Conservation (phyloP, 2,797 vertebrate species). For the Denticeps clupeoides region DNA sequence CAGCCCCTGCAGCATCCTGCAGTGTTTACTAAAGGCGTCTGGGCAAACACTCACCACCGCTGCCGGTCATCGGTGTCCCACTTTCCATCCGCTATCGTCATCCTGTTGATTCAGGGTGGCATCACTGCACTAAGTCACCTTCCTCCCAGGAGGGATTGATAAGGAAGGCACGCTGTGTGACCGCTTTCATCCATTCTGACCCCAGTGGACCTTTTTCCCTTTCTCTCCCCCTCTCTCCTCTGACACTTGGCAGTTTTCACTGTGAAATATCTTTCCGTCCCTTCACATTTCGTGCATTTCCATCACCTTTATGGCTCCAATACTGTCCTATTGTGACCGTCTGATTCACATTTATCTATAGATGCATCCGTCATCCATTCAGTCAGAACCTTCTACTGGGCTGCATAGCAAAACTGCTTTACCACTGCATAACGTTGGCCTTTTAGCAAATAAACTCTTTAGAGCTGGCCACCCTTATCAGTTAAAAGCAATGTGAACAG, state of each 20-base stretch:
- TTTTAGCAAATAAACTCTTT: too few relatives aligned
- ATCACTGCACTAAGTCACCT: not conserved
- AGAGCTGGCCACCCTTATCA: too few relatives aligned
- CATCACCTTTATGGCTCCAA: too few relatives aligned
- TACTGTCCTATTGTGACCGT: too few relatives aligned
- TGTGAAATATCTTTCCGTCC: too few relatives aligned
- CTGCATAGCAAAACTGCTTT: not conserved
- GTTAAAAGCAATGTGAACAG: too few relatives aligned
- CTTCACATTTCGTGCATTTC: too few relatives aligned
- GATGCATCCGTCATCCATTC: not conserved
- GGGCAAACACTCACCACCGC: not conserved
- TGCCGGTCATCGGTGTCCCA: conserved; percentile 3
- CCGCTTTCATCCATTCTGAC: too few relatives aligned
- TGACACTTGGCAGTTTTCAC: not conserved
- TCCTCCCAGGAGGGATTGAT: not conserved
- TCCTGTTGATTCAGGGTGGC: not conserved
- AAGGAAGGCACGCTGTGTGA: too few relatives aligned
- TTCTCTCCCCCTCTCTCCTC: not conserved
- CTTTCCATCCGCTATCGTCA: not conserved
- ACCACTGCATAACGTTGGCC: too few relatives aligned
- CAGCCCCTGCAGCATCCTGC: too few relatives aligned
- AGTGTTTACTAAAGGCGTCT: not conserved
- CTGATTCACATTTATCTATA: too few relatives aligned
- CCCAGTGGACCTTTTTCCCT: not conserved
- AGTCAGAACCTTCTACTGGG: not conserved